phyloP scores from a whole-genome alignment of 2,888 invertebrate genomes.

The Bellardia bayeri region DNA sequence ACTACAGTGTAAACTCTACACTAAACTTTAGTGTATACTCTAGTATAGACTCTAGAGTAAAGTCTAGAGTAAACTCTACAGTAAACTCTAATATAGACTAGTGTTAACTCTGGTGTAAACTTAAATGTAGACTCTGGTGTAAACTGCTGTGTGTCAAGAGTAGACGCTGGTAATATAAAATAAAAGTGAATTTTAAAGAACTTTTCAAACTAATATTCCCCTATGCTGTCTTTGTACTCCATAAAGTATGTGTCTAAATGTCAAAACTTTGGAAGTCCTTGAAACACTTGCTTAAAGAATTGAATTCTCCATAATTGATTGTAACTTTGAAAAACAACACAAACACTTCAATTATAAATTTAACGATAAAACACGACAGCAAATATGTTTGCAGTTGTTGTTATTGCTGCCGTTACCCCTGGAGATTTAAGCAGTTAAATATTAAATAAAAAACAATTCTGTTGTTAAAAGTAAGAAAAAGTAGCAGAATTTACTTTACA shows the following conservation, averaged over 20 bases:
- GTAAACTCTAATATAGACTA: too few species aligned
- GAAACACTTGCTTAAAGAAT: slow-evolving; percentile 3
- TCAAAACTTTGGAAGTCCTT: not conserved
- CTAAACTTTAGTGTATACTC: too few species aligned
- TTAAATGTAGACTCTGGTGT: too few species aligned
- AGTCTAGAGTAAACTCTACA: too few species aligned
- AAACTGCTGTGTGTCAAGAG: too few species aligned
- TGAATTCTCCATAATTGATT: slow-evolving; percentile 13
- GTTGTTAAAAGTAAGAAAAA: slow-evolving; percentile 6
- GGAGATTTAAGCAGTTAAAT: not conserved
- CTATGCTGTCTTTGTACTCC: not conserved
- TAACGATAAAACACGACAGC: not conserved
- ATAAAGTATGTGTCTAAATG: not conserved
- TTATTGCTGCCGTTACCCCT: not conserved
- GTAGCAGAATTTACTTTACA: not conserved
- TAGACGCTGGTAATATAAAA: too few species aligned
- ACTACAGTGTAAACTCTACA: too few species aligned
- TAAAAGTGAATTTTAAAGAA: not conserved
- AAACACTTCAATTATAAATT: slow-evolving; percentile 22
- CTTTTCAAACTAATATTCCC: not conserved
- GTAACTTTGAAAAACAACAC: slow-evolving; percentile 10
- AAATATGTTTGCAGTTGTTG: not conserved
- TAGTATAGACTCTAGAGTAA: too few species aligned
- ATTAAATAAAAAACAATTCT: not conserved
- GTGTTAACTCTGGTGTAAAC: too few species aligned